These are phyloP conservation scores for Aleiodes sp. DNA, from an alignment of 1,140 invertebrate genomes.

Conservation along the genomic window DNA sequence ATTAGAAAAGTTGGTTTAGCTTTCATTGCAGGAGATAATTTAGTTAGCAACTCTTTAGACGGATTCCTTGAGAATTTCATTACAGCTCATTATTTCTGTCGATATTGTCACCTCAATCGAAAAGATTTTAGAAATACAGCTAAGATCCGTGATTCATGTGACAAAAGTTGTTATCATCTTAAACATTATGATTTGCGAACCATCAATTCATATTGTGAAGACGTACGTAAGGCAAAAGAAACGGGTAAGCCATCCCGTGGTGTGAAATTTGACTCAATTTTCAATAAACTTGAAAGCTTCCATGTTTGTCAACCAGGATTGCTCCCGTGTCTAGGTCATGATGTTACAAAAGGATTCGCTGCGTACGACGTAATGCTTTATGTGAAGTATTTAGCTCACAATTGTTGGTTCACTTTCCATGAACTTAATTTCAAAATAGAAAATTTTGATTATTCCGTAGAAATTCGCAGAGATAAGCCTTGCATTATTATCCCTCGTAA, in stretches of 20 bases:
- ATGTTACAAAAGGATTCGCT: conserved; percentile 38
- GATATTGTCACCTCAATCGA: conserved; percentile 37
- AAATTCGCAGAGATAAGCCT: not conserved
- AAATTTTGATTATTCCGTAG: not conserved
- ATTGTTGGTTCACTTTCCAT: no score
- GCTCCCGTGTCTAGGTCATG: conserved; percentile 43
- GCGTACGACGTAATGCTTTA: conserved; percentile 38
- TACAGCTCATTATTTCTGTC: conserved; percentile 38
- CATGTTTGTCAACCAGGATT: conserved; percentile 45
- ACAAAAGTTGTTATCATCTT: not conserved
- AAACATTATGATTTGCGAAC: not conserved
- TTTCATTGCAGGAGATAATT: conserved; percentile 42
- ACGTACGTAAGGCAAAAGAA: no score
- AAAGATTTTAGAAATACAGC: conserved; percentile 30
- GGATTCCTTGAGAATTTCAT: conserved; percentile 45
- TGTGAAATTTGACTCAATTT: conserved; percentile 42
- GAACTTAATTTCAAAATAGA: no score
- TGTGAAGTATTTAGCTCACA: no score
- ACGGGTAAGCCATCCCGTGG: no score
- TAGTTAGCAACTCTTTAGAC: conserved; percentile 40
- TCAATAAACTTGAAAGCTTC: conserved; percentile 42
- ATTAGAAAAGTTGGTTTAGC: conserved; percentile 36
- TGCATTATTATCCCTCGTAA: not conserved
- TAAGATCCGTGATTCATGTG: not conserved
- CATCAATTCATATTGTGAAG: not conserved